Evolutionary conservation across 2,797 vertebrate species (phyloP).

Genomic region (Propithecus perrieri): DNA sequence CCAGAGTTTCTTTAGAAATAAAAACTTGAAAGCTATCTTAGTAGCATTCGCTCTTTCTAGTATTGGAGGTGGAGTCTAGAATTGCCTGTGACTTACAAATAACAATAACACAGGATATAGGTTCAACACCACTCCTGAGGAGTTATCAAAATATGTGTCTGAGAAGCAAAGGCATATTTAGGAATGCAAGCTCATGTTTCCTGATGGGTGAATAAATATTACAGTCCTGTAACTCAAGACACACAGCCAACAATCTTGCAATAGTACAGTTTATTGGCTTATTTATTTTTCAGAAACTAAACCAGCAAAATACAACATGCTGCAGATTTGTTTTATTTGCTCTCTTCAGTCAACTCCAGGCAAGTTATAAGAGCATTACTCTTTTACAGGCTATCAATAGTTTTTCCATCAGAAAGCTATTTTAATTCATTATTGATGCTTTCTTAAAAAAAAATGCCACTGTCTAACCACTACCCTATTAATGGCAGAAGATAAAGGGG

Average conservation of each 20-base stretch:
- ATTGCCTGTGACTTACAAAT: constrained; percentile 23
- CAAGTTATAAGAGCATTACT: neutral
- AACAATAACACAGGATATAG: neutral
- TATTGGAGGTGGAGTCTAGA: neutral
- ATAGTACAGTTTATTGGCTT: constrained; percentile 42
- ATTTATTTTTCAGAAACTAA: constrained; percentile 55
- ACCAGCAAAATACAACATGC: constrained; percentile 49
- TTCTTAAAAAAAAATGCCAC: neutral
- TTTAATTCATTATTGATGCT: constrained; percentile 61
- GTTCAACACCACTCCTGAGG: neutral
- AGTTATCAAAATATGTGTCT: constrained; percentile 10
- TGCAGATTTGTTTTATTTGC: constrained; percentile 60
- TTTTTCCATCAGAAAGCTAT: constrained; percentile 65
- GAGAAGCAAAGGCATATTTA: constrained; percentile 41
- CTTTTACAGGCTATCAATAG: constrained; percentile 55
- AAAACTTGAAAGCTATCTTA: neutral
- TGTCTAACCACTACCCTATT: neutral
- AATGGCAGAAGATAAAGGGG: constrained; percentile 30
- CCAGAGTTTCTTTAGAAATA: neutral
- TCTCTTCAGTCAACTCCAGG: constrained; percentile 24
- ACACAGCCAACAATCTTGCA: neutral
- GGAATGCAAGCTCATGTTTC: constrained; percentile 37
- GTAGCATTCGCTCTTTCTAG: neutral
- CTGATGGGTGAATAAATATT: neutral
- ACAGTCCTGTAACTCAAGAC: neutral